Evolutionary conservation across 2,888 invertebrate species (phyloP).

Genomic region (Orchestes rusci): DNA sequence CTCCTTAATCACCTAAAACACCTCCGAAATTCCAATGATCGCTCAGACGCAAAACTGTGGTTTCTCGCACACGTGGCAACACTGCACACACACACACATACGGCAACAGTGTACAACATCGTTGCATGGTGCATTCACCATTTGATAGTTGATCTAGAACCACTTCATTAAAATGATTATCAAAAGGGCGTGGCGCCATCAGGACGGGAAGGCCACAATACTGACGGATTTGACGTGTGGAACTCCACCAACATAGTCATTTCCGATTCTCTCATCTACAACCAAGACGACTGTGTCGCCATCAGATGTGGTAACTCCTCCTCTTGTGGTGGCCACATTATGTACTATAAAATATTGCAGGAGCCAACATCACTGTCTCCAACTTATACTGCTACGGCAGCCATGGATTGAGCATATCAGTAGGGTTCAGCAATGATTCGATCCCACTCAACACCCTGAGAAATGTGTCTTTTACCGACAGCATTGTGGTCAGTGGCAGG

Average conservation of each 20-base stretch:
- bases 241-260: slow-evolving; percentile 19
- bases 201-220: slow-evolving; percentile 18
- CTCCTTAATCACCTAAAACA: too few species aligned
- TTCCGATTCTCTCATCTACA: slow-evolving; percentile 10
- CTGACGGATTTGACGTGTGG: slow-evolving; percentile 21
- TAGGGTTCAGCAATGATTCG: slow-evolving; percentile 23
- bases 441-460: slow-evolving; percentile 19
- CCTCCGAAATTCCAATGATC: too few species aligned
- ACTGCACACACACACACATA: too few species aligned
- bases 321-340: neutral
- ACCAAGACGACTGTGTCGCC: slow-evolving; percentile 21
- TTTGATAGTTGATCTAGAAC: too few species aligned
- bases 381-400: slow-evolving; percentile 26
- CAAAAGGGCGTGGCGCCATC: slow-evolving; percentile 11
- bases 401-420: slow-evolving; percentile 27
- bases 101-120: too few species aligned
- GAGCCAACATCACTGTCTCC: slow-evolving; percentile 19
- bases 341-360: slow-evolving; percentile 12
- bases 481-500: slow-evolving; percentile 18
- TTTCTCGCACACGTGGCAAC: too few species aligned
- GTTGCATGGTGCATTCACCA: too few species aligned
- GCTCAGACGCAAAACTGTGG: too few species aligned
- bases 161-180: too few species aligned
- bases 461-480: slow-evolving; percentile 21
- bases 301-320: slow-evolving; percentile 17